Evolutionary conservation across 2,888 invertebrate species (phyloP), one percentile per base, ranked within the genome.

Genomic region (Chesias legatella): DNA sequence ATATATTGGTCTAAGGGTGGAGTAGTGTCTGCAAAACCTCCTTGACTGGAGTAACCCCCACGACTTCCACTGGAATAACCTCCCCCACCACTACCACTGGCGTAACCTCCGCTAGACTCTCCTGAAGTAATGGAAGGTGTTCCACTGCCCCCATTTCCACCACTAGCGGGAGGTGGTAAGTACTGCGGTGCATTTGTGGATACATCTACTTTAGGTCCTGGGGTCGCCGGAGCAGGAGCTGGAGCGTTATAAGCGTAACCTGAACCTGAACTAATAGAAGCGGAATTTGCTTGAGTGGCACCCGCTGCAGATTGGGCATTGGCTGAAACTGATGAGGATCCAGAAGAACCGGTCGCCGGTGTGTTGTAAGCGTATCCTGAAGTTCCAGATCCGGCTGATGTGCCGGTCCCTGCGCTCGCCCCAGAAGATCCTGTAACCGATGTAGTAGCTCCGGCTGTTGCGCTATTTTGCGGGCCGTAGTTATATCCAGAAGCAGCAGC

Each of bases 121-220:
- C 22, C 30, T 36, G 30, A 10, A 21, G 40, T 6, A 24, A 11
- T 10, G 7, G 10, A 10, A 30, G 29, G 5, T 26, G 13, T 20
- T 27, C 30, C 26, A 13, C 24, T 10, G 33, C 32, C 40, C 3
- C 13, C 31, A 23, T 43, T 33, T 13, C 36, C 41, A 33, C 53
- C 53, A 9, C 43, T 48, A 22, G 37, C 41, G 10, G 36, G 32
- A 3, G 84, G 84, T 5, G 83, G 84, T 41, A 84, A 68, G 59
- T 84, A 85, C 53, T 64, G 65, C 7, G 81, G 81, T 26, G 79
- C 82, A 42, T 65, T 82, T 10, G 81, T 82, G 7, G 82, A 82
- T 7, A 67, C 62, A 22, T 39, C 33, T 43, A 43, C 23, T 33
- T 42, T 47, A 56, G 39, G 31, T 46, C 33, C 26, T 6, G 51